Conservation (phyloP, 2,888 invertebrate species). For the Tinea semifulvella region DNA sequence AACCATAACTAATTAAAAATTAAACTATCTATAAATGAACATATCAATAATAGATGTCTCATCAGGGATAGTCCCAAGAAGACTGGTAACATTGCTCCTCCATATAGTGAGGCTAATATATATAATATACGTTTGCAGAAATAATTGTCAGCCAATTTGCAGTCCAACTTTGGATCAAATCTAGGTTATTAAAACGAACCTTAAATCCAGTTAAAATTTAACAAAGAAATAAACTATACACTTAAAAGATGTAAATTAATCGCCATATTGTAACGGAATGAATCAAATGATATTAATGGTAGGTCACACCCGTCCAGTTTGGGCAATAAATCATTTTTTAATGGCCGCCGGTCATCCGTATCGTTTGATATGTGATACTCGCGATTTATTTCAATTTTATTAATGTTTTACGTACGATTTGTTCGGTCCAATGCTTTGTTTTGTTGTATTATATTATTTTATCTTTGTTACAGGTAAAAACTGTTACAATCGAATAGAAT, state of each 20-base stretch:
- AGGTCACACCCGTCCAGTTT: neutral
- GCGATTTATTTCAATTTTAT: constrained; percentile 8
- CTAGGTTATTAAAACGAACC: no score
- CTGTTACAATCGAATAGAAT: no score
- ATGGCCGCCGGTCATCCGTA: constrained; percentile 2
- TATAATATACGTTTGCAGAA: no score
- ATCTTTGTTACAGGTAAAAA: neutral
- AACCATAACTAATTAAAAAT: no score
- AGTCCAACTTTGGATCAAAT: no score
- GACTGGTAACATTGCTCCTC: no score
- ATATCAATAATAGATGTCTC: no score
- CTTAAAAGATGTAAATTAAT: constrained; percentile 7
- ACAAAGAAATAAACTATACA: constrained; percentile 5
- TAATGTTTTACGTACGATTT: constrained; percentile 4
- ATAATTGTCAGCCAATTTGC: no score
- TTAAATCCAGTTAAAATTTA: no score
- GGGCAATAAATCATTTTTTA: constrained; percentile 3
- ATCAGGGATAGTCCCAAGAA: no score
- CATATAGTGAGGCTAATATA: no score
- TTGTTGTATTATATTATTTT: neutral
- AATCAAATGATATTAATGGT: neutral
- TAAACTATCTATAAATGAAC: no score
- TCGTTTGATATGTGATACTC: neutral
- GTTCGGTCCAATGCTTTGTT: neutral
- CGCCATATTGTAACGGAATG: constrained; percentile 5